These are phyloP conservation scores for Ceratoteleas bidentatus DNA, from an alignment of 1,140 invertebrate species.

Conservation along the genomic window DNA sequence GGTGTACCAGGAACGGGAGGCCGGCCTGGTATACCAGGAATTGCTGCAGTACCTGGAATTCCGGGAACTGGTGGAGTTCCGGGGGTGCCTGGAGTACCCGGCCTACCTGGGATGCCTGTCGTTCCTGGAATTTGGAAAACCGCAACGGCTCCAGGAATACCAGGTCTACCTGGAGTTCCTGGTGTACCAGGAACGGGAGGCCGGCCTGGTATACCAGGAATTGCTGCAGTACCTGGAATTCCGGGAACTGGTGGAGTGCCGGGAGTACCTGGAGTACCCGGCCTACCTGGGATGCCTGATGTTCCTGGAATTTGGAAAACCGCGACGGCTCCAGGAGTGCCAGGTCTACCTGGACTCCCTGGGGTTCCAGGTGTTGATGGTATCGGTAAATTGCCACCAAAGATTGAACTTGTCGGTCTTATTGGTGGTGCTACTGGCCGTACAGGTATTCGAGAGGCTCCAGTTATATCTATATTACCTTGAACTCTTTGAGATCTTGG, in stretches of 20 bases:
- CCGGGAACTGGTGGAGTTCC: conserved; percentile 39
- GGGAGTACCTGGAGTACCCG: conserved; percentile 25
- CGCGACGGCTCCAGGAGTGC: conserved; percentile 68
- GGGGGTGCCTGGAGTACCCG: not conserved
- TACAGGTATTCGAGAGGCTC: too few species aligned
- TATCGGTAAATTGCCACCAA: conserved; percentile 9
- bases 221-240: too few species aligned
- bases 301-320: conserved; percentile 53
- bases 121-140: not conserved
- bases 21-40: conserved; percentile 34
- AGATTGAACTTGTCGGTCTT: too few species aligned
- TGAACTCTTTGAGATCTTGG: not conserved
- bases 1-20: not conserved
- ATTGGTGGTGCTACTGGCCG: too few species aligned
- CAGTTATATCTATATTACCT: too few species aligned
- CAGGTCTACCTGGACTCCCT: conserved; percentile 43
- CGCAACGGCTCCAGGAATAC: not conserved
- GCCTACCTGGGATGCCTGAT: conserved; percentile 43
- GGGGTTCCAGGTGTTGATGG: conserved; percentile 68
- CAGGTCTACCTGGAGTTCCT: not conserved
- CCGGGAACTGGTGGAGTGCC: conserved; percentile 74
- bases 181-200: not conserved
- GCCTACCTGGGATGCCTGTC: not conserved
- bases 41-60: conserved; percentile 45
- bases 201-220: not conserved